Percentiles rank a stretch among this genome's conserved stretches.
These are phyloP conservation scores for Oconnorella tubifera DNA, from an alignment of 2,888 invertebrate species.

Conservation along the genomic window DNA sequence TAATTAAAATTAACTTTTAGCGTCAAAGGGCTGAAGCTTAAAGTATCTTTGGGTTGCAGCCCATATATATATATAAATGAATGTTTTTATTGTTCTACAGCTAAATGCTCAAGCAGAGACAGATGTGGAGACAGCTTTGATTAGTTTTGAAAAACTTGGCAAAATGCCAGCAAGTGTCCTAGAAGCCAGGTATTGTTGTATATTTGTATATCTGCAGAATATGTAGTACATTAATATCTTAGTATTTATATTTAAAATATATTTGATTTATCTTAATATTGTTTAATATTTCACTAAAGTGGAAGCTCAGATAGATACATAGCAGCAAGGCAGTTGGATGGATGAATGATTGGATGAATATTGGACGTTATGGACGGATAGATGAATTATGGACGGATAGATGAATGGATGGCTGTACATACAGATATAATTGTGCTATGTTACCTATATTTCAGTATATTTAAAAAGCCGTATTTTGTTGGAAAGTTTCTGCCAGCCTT, in stretches of 20 bases:
- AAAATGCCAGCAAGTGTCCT: background rate
- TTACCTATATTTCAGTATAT: background rate
- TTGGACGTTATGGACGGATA: too few species aligned
- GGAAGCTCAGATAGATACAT: background rate
- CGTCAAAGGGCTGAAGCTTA: too few species aligned
- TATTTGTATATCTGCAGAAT: too few species aligned
- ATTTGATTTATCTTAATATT: background rate
- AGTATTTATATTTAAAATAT: background rate
- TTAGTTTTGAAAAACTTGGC: background rate
- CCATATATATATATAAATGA: too few species aligned
- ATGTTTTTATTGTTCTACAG: background rate
- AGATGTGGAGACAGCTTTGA: background rate
- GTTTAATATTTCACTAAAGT: background rate
- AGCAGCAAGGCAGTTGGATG: background rate
- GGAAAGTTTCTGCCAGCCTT: background rate
- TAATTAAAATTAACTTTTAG: too few species aligned
- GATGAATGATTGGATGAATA: too few species aligned
- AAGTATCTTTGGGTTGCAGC: too few species aligned
- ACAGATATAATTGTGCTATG: background rate
- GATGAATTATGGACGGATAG: too few species aligned
- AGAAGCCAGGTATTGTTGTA: background rate
- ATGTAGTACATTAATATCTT: background rate
- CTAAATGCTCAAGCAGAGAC: background rate
- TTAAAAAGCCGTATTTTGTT: background rate
- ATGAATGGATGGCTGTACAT: too few species aligned